Evolutionary conservation across 2,113 vertebrate genomes (phyloP).

Genomic region (Caloenas nicobarica): DNA sequence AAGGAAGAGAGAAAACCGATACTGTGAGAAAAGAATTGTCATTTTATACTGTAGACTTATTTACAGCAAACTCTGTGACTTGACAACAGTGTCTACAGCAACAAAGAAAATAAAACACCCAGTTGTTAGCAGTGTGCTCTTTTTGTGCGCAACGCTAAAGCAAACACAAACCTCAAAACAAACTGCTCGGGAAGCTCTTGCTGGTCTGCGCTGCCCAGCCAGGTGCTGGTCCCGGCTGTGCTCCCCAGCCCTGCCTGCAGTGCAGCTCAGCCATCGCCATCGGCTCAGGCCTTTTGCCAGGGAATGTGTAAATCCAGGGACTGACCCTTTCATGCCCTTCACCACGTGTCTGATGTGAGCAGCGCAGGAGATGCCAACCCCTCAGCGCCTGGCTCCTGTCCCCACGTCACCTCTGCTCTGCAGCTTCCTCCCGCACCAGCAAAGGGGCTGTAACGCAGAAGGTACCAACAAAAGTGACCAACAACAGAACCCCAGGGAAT

Average conservation of each 20-base stretch:
- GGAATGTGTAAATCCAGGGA: background rate
- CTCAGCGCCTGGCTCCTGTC: background rate
- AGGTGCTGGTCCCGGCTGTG: background rate
- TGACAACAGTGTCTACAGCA: background rate
- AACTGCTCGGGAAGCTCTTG: background rate
- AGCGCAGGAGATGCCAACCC: background rate
- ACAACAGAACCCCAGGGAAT: too few species aligned
- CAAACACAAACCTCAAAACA: background rate
- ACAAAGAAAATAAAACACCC: background rate
- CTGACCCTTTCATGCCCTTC: background rate
- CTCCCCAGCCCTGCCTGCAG: background rate
- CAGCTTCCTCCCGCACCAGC: background rate
- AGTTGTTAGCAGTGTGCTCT: accelerated
- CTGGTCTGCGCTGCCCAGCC: background rate
- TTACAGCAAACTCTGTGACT: background rate
- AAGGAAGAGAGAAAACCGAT: background rate
- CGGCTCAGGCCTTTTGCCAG: background rate
- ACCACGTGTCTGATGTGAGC: too few species aligned
- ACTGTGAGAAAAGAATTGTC: background rate
- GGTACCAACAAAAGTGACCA: too few species aligned
- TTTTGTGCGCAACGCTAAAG: background rate
- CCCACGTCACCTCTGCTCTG: background rate
- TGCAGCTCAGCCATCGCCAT: background rate
- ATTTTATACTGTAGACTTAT: background rate
- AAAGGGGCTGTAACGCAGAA: background rate